phyloP scores from a whole-genome alignment of 2,888 invertebrate species.

The Cordylochernes scorpioides region DNA sequence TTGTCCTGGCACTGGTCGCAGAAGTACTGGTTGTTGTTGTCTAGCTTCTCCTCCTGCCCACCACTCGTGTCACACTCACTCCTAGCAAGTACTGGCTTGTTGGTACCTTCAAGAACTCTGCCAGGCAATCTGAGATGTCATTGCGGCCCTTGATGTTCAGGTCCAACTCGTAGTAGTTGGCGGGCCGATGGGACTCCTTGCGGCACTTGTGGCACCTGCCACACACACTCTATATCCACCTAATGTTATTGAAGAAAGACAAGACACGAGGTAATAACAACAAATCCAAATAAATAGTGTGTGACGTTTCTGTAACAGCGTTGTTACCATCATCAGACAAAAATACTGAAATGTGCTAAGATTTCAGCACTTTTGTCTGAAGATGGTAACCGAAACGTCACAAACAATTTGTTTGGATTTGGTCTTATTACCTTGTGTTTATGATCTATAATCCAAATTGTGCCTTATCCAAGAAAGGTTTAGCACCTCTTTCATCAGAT shows the following conservation, averaged over 20 bases:
- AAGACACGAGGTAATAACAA: no score
- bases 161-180: slow-evolving; percentile 33
- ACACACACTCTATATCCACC: neutral
- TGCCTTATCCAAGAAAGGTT: no score
- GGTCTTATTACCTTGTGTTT: no score
- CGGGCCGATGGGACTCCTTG: slow-evolving; percentile 27
- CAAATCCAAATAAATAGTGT: slow-evolving; percentile 1
- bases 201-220: slow-evolving; percentile 28
- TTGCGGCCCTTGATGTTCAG: slow-evolving; percentile 29
- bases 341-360: no score
- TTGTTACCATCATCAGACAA: no score
- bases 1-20: slow-evolving; percentile 30
- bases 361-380: no score
- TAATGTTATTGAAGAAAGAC: no score
- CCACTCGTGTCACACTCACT: neutral
- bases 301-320: no score
- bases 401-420: no score
- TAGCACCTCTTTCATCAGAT: no score
- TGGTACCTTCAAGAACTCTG: slow-evolving; percentile 28
- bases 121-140: slow-evolving; percentile 28
- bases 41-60: slow-evolving; percentile 28
- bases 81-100: neutral
- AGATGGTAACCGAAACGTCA: no score
- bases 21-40: slow-evolving; percentile 32
- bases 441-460: no score